phyloP scores from a whole-genome alignment of 2,797 vertebrate species.

The Hoplostethus atlanticus region DNA sequence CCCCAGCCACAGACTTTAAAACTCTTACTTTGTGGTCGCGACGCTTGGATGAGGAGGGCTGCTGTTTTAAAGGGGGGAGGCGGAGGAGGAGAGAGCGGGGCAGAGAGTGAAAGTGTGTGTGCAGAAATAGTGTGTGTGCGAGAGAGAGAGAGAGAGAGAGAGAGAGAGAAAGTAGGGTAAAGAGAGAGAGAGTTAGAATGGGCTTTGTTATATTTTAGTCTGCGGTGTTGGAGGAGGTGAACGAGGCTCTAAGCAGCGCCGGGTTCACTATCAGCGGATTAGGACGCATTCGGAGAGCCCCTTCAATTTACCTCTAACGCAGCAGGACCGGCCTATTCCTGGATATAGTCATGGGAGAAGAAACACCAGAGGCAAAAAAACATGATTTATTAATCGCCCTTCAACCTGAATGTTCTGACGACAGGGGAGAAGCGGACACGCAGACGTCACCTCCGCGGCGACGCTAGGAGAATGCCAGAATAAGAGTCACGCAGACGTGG shows the following conservation, averaged over 20 bases:
- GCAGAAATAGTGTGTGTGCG: background rate
- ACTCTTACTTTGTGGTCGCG: conserved; percentile 45
- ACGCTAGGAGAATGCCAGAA: background rate
- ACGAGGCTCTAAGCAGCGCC: background rate
- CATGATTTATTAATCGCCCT: conserved; percentile 4
- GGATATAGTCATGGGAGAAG: background rate
- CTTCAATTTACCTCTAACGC: background rate
- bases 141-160: conserved; percentile 11
- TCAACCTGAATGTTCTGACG: conserved; percentile 1
- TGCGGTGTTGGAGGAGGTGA: background rate
- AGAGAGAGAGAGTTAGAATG: background rate
- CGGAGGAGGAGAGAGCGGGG: conserved; percentile 1
- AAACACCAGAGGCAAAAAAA: background rate
- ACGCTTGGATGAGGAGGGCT: conserved; percentile 36
- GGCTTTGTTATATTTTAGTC: conserved; percentile 2
- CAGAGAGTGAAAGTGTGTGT: conserved; percentile 1
- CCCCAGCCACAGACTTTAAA: conserved; percentile 47
- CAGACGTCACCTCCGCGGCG: background rate
- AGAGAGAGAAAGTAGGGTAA: background rate
- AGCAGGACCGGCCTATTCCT: background rate
- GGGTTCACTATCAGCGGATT: background rate
- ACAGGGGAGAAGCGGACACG: background rate
- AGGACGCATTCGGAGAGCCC: background rate
- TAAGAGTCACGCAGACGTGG: background rate
- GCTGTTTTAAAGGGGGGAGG: conserved; percentile 40